Conservation (phyloP, 2,888 invertebrate genomes). For the Xestia sexstrigata region DNA sequence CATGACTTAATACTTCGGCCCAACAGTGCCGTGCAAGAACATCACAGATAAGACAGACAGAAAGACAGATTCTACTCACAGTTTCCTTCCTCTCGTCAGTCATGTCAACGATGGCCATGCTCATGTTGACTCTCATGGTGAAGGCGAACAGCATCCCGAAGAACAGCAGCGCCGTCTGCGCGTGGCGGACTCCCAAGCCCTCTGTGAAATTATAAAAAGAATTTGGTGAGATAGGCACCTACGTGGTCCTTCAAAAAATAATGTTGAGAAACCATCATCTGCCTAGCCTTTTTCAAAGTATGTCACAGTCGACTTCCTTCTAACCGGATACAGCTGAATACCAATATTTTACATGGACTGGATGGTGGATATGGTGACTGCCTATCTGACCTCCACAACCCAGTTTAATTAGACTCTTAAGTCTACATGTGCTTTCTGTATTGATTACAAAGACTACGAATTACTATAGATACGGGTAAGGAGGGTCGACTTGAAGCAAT, state of each 20-base stretch:
- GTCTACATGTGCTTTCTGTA: neutral
- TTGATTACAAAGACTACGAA: neutral
- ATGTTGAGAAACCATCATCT: neutral
- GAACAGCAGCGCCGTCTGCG: conserved; percentile 90
- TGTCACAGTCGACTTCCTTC: neutral
- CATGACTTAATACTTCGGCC: neutral
- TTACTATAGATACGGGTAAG: neutral
- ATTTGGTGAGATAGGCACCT: neutral
- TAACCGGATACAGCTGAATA: neutral
- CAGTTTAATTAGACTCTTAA: neutral
- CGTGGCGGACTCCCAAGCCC: conserved; percentile 90
- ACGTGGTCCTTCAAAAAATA: neutral
- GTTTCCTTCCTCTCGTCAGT: conserved; percentile 76
- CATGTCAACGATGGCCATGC: conserved; percentile 93
- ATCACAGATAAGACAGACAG: neutral
- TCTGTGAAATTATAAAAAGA: conserved; percentile 59
- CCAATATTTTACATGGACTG: neutral
- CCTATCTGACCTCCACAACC: neutral
- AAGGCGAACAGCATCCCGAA: conserved; percentile 91
- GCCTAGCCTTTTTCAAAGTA: neutral
- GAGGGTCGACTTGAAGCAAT: neutral
- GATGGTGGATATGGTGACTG: neutral
- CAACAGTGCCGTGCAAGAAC: neutral
- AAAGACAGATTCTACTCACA: conserved; percentile 60
- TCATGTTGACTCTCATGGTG: conserved; percentile 92